A percentile compares a stretch with the other conserved stretches of the same genome.
Conservation (phyloP, 2,113 vertebrate species). For the chimpanzee (Pan troglodytes) region DNA sequence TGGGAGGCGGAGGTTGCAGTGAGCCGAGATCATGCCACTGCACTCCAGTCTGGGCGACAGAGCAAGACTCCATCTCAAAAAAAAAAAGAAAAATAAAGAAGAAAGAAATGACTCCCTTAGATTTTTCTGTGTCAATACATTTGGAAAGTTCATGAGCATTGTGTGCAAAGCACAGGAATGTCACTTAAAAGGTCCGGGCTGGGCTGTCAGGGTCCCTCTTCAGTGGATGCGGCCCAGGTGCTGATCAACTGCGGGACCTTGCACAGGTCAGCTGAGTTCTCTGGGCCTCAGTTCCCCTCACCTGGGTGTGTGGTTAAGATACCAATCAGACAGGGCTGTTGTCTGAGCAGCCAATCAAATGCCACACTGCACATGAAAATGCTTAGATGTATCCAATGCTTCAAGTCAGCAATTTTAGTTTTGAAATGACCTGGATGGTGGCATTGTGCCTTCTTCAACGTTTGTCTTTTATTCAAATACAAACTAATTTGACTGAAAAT, state of each 20-base stretch:
- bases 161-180: background rate
- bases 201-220: background rate
- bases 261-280: background rate
- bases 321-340: background rate
- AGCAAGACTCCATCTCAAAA: no score
- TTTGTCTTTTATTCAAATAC: background rate
- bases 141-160: background rate
- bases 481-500: background rate
- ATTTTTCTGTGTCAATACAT: accelerated
- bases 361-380: background rate
- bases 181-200: background rate
- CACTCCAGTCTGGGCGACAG: no score
- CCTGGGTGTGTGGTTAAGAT: background rate
- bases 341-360: background rate
- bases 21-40: no score
- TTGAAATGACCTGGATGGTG: background rate
- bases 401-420: background rate
- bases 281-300: background rate
- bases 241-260: background rate
- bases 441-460: background rate
- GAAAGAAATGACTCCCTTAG: background rate
- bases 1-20: no score
- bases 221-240: accelerated
- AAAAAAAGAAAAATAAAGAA: no score
- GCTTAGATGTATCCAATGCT: background rate